These are phyloP conservation scores for Siphonodentalium dalli DNA, from an alignment of 2,888 invertebrate species.

Conservation along the genomic window DNA sequence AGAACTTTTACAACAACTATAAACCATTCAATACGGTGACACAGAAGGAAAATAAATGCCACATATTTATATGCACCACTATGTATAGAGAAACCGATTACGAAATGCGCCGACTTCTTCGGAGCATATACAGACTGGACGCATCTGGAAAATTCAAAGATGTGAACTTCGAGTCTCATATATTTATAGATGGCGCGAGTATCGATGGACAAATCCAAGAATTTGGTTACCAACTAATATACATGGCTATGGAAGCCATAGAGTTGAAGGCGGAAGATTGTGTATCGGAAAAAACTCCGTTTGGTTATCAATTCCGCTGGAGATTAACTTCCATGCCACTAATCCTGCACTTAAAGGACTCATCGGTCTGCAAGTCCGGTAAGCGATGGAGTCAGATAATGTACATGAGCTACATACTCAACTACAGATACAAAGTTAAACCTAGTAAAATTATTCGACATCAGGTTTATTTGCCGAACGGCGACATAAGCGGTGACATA, in stretches of 20 bases:
- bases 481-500: too few relatives aligned
- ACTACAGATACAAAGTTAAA: constrained; percentile 32
- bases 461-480: too few relatives aligned
- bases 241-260: constrained; percentile 24
- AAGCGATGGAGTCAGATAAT: too few relatives aligned
- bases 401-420: constrained; percentile 44
- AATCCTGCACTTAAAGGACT: constrained; percentile 35
- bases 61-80: constrained; percentile 35
- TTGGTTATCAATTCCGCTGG: constrained; percentile 34
- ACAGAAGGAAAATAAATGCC: constrained; percentile 11
- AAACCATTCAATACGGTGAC: too few relatives aligned
- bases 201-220: constrained; percentile 26
- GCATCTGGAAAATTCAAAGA: constrained; percentile 25
- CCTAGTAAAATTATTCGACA: too few relatives aligned
- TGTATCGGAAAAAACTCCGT: constrained; percentile 27
- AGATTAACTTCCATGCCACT: constrained; percentile 32
- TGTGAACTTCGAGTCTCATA: constrained; percentile 31
- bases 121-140: constrained; percentile 24
- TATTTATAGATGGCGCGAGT: constrained; percentile 35
- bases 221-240: constrained; percentile 32
- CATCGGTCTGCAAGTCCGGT: constrained; percentile 30
- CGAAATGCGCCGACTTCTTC: constrained; percentile 35
- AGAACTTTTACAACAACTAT: too few relatives aligned
- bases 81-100: constrained; percentile 38
- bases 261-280: constrained; percentile 17